These are phyloP conservation scores for Nanorana parkeri DNA, from an alignment of 2,113 vertebrate species.

Conservation along the genomic window DNA sequence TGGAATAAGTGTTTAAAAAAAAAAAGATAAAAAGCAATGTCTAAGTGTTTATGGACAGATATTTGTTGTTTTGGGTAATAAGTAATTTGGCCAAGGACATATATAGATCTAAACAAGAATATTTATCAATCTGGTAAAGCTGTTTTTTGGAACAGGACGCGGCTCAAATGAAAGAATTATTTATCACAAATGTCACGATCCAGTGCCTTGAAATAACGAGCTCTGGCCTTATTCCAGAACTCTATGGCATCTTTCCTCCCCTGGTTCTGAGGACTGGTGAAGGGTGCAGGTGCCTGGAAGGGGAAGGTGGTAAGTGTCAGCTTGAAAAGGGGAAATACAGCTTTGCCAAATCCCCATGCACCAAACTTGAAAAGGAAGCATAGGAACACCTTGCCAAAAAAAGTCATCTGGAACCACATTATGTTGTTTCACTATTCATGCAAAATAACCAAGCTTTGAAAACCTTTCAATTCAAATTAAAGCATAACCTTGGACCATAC, in stretches of 20 bases:
- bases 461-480: neutral
- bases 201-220: constrained; percentile 50
- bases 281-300: constrained; percentile 52
- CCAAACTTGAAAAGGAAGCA: constrained; percentile 4
- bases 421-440: constrained; percentile 10
- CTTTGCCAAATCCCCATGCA: constrained; percentile 37
- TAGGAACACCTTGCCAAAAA: constrained; percentile 14
- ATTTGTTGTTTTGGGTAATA: neutral
- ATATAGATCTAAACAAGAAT: neutral
- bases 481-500: neutral
- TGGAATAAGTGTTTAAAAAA: too few species aligned
- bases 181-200: constrained; percentile 45
- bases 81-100: neutral
- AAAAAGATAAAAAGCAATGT: too few species aligned
- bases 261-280: constrained; percentile 21
- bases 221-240: constrained; percentile 28
- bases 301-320: constrained; percentile 43
- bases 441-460: neutral
- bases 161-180: constrained; percentile 44
- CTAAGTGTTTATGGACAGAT: too few species aligned
- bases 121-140: constrained; percentile 23
- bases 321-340: constrained; percentile 21
- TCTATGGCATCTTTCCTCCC: constrained; percentile 33
- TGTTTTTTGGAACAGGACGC: constrained; percentile 11
- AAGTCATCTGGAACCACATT: constrained; percentile 16